phyloP scores from a whole-genome alignment of 2,888 invertebrate genomes.

The Platycheirus albimanus region DNA sequence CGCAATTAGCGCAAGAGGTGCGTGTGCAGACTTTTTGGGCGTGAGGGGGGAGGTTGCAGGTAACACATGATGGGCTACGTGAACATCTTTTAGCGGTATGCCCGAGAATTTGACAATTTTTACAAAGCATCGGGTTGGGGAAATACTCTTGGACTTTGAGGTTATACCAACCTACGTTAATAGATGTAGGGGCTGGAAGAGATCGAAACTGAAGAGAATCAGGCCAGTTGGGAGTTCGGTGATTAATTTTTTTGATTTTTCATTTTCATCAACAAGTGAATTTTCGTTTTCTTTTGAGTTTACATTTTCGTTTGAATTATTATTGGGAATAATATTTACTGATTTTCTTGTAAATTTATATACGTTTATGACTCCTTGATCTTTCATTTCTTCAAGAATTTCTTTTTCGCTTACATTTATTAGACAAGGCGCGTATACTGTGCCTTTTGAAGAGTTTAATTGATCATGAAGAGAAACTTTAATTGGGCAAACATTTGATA shows the following conservation, averaged over 20 bases:
- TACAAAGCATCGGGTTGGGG: constrained; percentile 12
- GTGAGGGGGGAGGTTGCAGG: constrained; percentile 1
- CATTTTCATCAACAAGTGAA: too few species aligned
- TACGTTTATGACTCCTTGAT: constrained; percentile 2
- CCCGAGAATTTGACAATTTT: constrained; percentile 1
- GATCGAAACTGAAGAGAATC: background rate
- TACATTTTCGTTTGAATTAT: background rate
- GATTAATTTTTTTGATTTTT: too few species aligned
- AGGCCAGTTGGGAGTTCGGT: background rate
- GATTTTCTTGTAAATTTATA: constrained; percentile 6
- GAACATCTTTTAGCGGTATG: background rate
- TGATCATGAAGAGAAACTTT: background rate
- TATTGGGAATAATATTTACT: background rate
- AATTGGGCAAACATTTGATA: background rate
- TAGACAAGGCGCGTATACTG: background rate
- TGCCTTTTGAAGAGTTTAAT: background rate
- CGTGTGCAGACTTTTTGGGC: background rate
- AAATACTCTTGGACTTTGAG: background rate
- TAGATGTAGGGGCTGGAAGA: background rate
- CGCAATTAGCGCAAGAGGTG: background rate
- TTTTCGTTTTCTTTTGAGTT: background rate
- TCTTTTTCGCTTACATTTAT: constrained; percentile 1
- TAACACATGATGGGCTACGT: background rate
- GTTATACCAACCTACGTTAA: constrained; percentile 6
- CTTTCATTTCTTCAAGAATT: constrained; percentile 1